A percentile compares a stretch with the other conserved stretches of the same genome.
phyloP scores from a whole-genome alignment of 2,113 vertebrate genomes.

The Phainopepla nitens region DNA sequence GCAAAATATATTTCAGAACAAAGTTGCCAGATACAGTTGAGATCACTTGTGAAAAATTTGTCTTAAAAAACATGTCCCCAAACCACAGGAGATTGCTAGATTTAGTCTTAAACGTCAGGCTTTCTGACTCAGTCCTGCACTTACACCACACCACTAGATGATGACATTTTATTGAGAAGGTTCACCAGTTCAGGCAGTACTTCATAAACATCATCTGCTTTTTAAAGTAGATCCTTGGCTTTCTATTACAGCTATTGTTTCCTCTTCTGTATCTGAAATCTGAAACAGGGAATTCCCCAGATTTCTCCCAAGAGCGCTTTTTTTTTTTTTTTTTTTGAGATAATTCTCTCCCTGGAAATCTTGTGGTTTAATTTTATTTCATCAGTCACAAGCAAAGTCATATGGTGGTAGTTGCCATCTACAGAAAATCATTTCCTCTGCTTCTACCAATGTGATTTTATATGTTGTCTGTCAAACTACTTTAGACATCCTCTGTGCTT shows the following conservation, averaged over 20 bases:
- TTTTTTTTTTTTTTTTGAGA: not conserved
- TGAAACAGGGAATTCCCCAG: slow-evolving; percentile 19
- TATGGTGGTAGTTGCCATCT: not conserved
- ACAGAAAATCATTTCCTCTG: not conserved
- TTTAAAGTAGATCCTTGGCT: not conserved
- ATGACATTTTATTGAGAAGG: not conserved
- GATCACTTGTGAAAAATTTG: not conserved
- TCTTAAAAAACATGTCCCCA: not conserved
- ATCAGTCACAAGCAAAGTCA: not conserved
- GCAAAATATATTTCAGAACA: not conserved
- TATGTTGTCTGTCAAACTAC: not conserved
- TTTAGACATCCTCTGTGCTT: not conserved
- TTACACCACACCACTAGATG: not conserved
- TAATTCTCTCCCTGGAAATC: not conserved
- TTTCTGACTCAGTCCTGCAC: not conserved
- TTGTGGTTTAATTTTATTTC: not conserved
- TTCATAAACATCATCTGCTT: not conserved
- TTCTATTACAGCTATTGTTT: not conserved
- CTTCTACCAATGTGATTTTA: not conserved
- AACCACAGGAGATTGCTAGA: not conserved
- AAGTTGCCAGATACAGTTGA: not conserved
- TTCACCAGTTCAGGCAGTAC: not conserved
- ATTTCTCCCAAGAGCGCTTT: not conserved
- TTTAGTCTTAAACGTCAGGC: not conserved
- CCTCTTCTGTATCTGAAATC: not conserved